A percentile compares a stretch with the other conserved stretches of the same genome.
Conservation (phyloP, 2,888 invertebrate species). For the Pedicia rivosa region DNA sequence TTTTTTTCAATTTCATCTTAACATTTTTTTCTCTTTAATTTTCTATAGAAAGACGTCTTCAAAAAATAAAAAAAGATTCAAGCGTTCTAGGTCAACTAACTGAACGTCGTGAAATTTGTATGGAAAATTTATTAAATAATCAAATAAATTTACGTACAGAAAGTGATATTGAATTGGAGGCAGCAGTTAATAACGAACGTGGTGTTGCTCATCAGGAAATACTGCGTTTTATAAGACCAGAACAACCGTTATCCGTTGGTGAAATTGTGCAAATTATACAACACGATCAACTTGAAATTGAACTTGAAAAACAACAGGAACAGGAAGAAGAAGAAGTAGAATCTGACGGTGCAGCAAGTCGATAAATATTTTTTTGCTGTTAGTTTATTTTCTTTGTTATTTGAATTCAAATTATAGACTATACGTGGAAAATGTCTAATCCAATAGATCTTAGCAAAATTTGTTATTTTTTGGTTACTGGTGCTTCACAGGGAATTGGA, state of each 20-base stretch:
- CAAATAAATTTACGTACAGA: slow-evolving; percentile 14
- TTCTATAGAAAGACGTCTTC: slow-evolving; percentile 28
- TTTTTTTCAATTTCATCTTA: no score
- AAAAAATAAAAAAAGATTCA: slow-evolving; percentile 32
- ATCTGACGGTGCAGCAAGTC: slow-evolving; percentile 3
- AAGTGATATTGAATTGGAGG: slow-evolving; percentile 27
- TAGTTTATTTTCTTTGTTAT: no score
- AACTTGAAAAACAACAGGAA: slow-evolving; percentile 14
- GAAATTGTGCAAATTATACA: slow-evolving; percentile 36
- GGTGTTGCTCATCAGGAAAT: slow-evolving; percentile 22
- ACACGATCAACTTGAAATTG: slow-evolving; percentile 34
- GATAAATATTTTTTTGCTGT: background rate
- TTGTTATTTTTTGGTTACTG: slow-evolving; percentile 55
- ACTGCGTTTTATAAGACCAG: slow-evolving; percentile 33
- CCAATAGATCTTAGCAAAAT: slow-evolving; percentile 39
- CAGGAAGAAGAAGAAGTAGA: slow-evolving; percentile 8
- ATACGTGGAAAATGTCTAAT: no score
- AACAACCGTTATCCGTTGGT: slow-evolving; percentile 35
- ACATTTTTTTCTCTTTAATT: slow-evolving; percentile 1
- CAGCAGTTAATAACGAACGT: slow-evolving; percentile 26
- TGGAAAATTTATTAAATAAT: slow-evolving; percentile 30
- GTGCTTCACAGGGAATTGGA: slow-evolving; percentile 82
- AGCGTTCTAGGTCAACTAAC: slow-evolving; percentile 33
- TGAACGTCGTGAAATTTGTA: slow-evolving; percentile 34
- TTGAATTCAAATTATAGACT: no score